A percentile compares a stretch with the other conserved stretches of the same genome.
Conservation (phyloP, 1,140 invertebrate species). For the Drosophila grimshawi region DNA sequence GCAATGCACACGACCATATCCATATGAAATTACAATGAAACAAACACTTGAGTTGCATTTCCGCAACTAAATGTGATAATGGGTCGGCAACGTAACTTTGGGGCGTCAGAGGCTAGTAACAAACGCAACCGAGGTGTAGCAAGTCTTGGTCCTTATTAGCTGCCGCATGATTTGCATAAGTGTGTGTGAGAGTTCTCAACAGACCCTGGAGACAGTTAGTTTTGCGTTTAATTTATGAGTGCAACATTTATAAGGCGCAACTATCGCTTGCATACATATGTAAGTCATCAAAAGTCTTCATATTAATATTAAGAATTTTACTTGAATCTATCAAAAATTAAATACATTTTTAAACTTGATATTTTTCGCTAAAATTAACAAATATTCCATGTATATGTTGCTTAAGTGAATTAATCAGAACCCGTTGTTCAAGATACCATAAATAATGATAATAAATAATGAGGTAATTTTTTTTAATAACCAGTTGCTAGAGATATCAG, state of each 20-base stretch:
- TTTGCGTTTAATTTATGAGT: constrained; percentile 23
- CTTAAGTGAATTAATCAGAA: not conserved
- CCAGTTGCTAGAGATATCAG: too few species aligned
- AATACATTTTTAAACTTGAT: not conserved
- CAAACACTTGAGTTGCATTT: constrained; percentile 69
- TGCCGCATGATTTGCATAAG: constrained; percentile 42
- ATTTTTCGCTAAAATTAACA: not conserved
- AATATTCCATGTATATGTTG: not conserved
- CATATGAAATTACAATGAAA: constrained; percentile 68
- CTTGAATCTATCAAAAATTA: not conserved
- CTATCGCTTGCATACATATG: not conserved
- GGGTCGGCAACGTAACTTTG: constrained; percentile 11
- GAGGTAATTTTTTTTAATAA: not conserved
- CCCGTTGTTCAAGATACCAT: too few species aligned
- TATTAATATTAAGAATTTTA: not conserved
- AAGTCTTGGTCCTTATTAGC: constrained; percentile 37
- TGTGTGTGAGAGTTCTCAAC: constrained; percentile 22
- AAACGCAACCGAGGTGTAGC: constrained; percentile 12
- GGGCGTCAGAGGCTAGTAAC: constrained; percentile 38
- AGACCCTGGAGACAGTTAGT: constrained; percentile 35
- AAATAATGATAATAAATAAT: not conserved
- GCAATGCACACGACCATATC: constrained; percentile 34
- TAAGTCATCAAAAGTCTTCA: constrained; percentile 20
- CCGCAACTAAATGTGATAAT: constrained; percentile 51
- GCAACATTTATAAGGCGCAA: not conserved